phyloP scores from a whole-genome alignment of 2,797 vertebrate genomes.

The Sylvia borin region DNA sequence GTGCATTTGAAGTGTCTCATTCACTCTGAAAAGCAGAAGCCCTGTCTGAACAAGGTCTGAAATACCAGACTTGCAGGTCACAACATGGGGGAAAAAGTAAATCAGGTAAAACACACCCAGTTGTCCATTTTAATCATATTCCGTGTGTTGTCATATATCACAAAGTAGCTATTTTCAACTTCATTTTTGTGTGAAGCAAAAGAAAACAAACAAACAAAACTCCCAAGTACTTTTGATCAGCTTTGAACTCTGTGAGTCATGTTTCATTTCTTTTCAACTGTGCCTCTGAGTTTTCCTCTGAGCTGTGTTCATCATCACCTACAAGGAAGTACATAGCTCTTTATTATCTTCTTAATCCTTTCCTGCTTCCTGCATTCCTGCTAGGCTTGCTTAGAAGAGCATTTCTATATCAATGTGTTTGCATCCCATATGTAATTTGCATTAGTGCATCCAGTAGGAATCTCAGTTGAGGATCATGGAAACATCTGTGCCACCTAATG shows the following conservation, averaged over 20 bases:
- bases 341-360: constrained; percentile 35
- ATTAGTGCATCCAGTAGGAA: background rate
- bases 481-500: background rate
- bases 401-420: constrained; percentile 1
- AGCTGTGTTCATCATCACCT: background rate
- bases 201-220: background rate
- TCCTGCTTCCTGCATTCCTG: constrained; percentile 60
- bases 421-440: background rate
- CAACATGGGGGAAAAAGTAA: background rate
- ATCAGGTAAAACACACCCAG: background rate
- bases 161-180: background rate
- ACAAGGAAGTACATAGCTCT: background rate
- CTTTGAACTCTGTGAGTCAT: background rate
- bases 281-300: background rate
- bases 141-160: background rate
- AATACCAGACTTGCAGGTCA: constrained; percentile 35
- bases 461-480: background rate
- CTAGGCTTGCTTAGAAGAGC: background rate
- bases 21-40: constrained; percentile 8
- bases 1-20: constrained; percentile 17
- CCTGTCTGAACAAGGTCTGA: constrained; percentile 31
- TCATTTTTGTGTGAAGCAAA: background rate
- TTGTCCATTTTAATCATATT: background rate
- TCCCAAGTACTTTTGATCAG: background rate
- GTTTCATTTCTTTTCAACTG: background rate